Evolutionary conservation across 2,797 vertebrate genomes (phyloP).

Genomic region (Acanthurus tractus): DNA sequence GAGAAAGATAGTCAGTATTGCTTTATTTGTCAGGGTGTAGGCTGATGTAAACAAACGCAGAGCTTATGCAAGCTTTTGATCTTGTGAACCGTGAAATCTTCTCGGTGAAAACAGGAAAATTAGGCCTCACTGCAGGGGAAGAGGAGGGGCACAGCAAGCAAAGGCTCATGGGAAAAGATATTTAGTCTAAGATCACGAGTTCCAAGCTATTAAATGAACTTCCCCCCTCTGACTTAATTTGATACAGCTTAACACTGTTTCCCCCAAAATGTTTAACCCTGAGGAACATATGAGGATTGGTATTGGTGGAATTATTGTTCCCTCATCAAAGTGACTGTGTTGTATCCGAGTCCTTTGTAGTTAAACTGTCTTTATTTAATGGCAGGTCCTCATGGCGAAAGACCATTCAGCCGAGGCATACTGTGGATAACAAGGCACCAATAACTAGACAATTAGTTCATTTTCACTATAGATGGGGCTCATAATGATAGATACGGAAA

Average conservation of each 20-base stretch:
- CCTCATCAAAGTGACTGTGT: constrained; percentile 76
- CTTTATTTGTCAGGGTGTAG: constrained; percentile 76
- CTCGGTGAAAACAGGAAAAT: constrained; percentile 81
- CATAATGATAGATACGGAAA: constrained; percentile 60
- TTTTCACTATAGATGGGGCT: constrained; percentile 53
- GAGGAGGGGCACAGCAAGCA: constrained; percentile 66
- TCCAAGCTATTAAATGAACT: constrained; percentile 77
- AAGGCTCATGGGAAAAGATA: constrained; percentile 79
- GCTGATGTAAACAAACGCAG: constrained; percentile 84
- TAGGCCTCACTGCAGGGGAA: constrained; percentile 73
- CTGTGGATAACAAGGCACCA: constrained; percentile 65
- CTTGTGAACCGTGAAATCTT: constrained; percentile 83
- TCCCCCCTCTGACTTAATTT: constrained; percentile 78
- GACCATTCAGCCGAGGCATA: constrained; percentile 55
- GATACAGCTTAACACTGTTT: constrained; percentile 75
- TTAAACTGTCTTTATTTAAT: constrained; percentile 80
- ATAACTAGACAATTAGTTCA: constrained; percentile 67
- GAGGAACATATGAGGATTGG: constrained; percentile 63
- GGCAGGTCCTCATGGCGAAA: constrained; percentile 64
- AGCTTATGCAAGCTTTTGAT: constrained; percentile 85
- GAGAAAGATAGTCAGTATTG: constrained; percentile 63
- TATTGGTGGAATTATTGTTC: constrained; percentile 73
- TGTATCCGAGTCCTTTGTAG: constrained; percentile 78
- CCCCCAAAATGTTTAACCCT: constrained; percentile 72
- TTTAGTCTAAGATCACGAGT: constrained; percentile 79